These are phyloP conservation scores for Oncorhynchus gorbuscha DNA, from an alignment of 2,113 vertebrate species.

Conservation along the genomic window DNA sequence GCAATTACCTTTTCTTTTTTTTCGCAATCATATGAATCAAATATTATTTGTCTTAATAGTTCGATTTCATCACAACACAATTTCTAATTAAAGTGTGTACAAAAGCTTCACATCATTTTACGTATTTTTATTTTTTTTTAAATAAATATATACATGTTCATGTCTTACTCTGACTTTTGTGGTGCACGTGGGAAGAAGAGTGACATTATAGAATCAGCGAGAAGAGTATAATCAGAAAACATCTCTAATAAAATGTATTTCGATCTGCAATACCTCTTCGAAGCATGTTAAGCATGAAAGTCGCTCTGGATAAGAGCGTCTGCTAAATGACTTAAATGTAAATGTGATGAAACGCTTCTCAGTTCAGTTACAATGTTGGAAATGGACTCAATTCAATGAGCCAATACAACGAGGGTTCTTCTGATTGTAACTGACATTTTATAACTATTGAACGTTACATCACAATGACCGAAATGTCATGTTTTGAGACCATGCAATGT, in stretches of 20 bases:
- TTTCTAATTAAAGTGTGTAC: slow-evolving; percentile 12
- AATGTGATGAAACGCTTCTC: slow-evolving; percentile 41
- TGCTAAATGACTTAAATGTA: no score
- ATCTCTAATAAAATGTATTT: slow-evolving; percentile 65
- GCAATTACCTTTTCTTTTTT: slow-evolving; percentile 47
- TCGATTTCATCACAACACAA: slow-evolving; percentile 31
- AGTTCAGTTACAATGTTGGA: slow-evolving; percentile 55
- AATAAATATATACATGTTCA: slow-evolving; percentile 36
- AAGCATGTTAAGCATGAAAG: slow-evolving; percentile 42
- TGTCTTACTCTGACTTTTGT: slow-evolving; percentile 36
- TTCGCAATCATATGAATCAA: slow-evolving; percentile 33
- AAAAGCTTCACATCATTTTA: slow-evolving; percentile 32
- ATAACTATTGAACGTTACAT: slow-evolving; percentile 4
- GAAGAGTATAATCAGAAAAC: slow-evolving; percentile 47
- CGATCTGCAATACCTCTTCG: slow-evolving; percentile 50
- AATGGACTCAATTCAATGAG: slow-evolving; percentile 46
- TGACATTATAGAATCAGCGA: slow-evolving; percentile 30
- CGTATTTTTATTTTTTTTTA: slow-evolving; percentile 1
- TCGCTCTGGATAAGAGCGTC: no score
- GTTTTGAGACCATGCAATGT: slow-evolving; percentile 79
- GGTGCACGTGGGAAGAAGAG: slow-evolving; percentile 26
- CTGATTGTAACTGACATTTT: slow-evolving; percentile 44
- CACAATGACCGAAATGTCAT: slow-evolving; percentile 51
- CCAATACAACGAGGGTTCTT: slow-evolving; percentile 49
- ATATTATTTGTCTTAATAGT: slow-evolving; percentile 29